These are phyloP conservation scores for Caenorhabditis remanei DNA, from an alignment of 1,140 invertebrate genomes.

Conservation along the genomic window DNA sequence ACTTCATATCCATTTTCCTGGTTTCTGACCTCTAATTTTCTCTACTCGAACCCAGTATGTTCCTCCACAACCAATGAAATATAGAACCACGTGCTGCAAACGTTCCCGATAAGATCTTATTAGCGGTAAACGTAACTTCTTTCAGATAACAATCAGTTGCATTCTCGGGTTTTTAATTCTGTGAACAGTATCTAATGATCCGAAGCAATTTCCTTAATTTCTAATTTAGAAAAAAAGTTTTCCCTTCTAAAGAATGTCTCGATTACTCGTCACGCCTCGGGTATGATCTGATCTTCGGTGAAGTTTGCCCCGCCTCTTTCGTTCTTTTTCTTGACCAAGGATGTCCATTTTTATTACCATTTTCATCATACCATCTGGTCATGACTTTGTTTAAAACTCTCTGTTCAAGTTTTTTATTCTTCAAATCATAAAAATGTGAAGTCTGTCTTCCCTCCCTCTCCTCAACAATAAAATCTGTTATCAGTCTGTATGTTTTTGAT, in stretches of 20 bases:
- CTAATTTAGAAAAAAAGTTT: background rate
- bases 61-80: background rate
- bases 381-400: background rate
- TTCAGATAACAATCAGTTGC: background rate
- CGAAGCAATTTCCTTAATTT: background rate
- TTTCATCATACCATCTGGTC: background rate
- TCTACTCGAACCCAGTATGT: too few species aligned
- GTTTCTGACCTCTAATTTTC: too few species aligned
- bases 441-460: background rate
- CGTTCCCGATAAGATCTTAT: background rate
- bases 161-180: background rate
- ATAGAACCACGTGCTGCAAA: background rate
- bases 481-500: constrained; percentile 24
- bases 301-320: background rate
- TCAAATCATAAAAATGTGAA: background rate
- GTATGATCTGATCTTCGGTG: constrained; percentile 4
- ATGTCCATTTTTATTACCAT: constrained; percentile 15
- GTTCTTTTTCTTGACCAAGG: background rate
- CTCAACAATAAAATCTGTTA: background rate
- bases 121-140: constrained; percentile 7
- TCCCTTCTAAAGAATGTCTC: background rate
- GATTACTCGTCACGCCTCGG: background rate
- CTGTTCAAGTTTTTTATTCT: background rate
- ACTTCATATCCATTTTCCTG: too few species aligned
- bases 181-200: background rate